phyloP scores from a whole-genome alignment of 2,888 invertebrate species.

The Ceraclea dissimilis region DNA sequence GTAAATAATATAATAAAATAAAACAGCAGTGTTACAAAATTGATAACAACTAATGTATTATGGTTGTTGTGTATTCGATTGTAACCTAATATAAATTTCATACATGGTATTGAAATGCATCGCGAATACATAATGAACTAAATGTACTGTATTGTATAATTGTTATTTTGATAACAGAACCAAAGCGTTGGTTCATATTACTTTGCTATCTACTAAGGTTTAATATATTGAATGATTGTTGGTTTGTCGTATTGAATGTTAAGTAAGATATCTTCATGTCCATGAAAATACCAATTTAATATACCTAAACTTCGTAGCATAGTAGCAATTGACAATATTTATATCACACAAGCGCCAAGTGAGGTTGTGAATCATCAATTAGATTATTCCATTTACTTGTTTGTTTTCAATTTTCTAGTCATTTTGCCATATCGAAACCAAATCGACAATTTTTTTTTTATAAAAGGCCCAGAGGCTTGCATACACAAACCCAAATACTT shows the following conservation, averaged over 20 bases:
- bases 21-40: no score
- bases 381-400: no score
- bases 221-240: no score
- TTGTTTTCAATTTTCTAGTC: no score
- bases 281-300: constrained; percentile 9
- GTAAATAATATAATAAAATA: constrained; percentile 11
- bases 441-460: no score
- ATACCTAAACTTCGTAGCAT: constrained; percentile 2
- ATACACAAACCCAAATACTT: no score
- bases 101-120: constrained; percentile 7
- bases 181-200: neutral
- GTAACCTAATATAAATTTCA: constrained; percentile 4
- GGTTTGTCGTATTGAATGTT: neutral
- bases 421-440: no score
- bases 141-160: constrained; percentile 8
- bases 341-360: constrained; percentile 6
- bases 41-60: no score
- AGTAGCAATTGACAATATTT: constrained; percentile 13
- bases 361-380: constrained; percentile 10
- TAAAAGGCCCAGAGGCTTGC: no score
- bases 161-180: constrained; percentile 16
- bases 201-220: no score
- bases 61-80: no score
- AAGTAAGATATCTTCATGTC: constrained; percentile 2
- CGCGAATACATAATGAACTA: constrained; percentile 9